Conservation (phyloP, 2,888 invertebrate species). For the Caenorhabditis uteleia region DNA sequence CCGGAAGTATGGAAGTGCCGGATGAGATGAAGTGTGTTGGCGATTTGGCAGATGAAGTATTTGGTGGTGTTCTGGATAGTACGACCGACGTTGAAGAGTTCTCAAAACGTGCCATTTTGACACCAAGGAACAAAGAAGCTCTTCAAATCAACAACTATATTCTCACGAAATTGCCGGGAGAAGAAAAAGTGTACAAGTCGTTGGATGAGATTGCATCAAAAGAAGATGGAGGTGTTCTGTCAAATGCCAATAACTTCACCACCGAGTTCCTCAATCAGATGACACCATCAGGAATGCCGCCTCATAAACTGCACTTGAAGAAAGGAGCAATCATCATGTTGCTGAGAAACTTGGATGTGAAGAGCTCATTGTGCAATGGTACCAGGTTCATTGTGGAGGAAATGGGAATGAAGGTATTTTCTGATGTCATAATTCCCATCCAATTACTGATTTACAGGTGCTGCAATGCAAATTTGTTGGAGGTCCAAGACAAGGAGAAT, state of each 20-base stretch:
- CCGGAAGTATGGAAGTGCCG: constrained; percentile 6
- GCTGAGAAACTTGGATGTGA: constrained; percentile 16
- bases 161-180: background rate
- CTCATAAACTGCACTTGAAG: constrained; percentile 2
- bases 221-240: background rate
- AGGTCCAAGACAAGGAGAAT: too few species aligned
- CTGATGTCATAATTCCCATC: too few species aligned
- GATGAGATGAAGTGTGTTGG: background rate
- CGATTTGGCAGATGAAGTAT: constrained; percentile 7
- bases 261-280: constrained; percentile 5
- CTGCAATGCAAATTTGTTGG: too few species aligned
- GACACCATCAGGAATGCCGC: constrained; percentile 6
- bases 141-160: constrained; percentile 1
- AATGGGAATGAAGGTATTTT: too few species aligned
- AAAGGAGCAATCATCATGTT: constrained; percentile 13
- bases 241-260: too few species aligned
- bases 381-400: constrained; percentile 5
- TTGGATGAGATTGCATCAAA: background rate
- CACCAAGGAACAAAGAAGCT: constrained; percentile 9
- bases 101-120: constrained; percentile 2
- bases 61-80: constrained; percentile 3
- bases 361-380: constrained; percentile 7
- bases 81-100: constrained; percentile 1
- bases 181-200: background rate
- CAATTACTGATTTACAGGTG: too few species aligned